A percentile compares a stretch with the other conserved stretches of the same genome.
These are phyloP conservation scores for Abramis brama DNA, from an alignment of 2,113 vertebrate species.

Conservation along the genomic window DNA sequence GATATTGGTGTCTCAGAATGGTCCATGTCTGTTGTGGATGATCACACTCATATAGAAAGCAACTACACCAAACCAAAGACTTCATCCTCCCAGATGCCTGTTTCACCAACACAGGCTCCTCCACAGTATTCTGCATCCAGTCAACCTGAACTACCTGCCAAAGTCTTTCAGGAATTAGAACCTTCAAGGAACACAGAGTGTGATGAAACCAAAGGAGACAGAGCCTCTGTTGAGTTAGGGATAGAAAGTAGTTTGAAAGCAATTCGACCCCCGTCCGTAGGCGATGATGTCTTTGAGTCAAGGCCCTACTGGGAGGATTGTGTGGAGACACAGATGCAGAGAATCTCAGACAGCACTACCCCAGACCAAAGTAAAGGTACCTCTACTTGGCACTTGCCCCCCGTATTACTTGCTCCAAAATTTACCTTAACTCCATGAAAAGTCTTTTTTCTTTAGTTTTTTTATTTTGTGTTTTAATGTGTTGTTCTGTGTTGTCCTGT, in stretches of 20 bases:
- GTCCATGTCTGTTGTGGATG: slow-evolving; percentile 26
- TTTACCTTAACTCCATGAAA: slow-evolving; percentile 73
- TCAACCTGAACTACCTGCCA: background rate
- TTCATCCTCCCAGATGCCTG: slow-evolving; percentile 74
- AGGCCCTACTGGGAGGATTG: slow-evolving; percentile 93
- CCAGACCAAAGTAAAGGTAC: slow-evolving; percentile 92
- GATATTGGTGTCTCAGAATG: slow-evolving; percentile 37
- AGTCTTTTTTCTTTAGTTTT: slow-evolving; percentile 40
- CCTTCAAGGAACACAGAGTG: slow-evolving; percentile 69
- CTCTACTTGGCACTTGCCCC: slow-evolving; percentile 67
- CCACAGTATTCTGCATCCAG: slow-evolving; percentile 46
- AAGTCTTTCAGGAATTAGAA: slow-evolving; percentile 7
- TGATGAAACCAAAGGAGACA: slow-evolving; percentile 85
- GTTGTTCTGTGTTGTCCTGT: slow-evolving; percentile 71
- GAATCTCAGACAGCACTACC: slow-evolving; percentile 90
- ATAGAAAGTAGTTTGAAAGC: slow-evolving; percentile 81
- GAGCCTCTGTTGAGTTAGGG: slow-evolving; percentile 83
- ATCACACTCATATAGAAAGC: slow-evolving; percentile 71
- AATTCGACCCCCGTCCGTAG: slow-evolving; percentile 77
- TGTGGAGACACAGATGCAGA: slow-evolving; percentile 96
- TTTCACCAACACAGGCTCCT: slow-evolving; percentile 69
- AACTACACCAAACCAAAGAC: slow-evolving; percentile 69
- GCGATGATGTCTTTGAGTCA: slow-evolving; percentile 93
- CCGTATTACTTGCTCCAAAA: slow-evolving; percentile 64
- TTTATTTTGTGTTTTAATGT: slow-evolving; percentile 69